A percentile compares a stretch with the other conserved stretches of the same genome.
These are phyloP conservation scores for Mythimna impura DNA, from an alignment of 2,888 invertebrate genomes.

Conservation along the genomic window DNA sequence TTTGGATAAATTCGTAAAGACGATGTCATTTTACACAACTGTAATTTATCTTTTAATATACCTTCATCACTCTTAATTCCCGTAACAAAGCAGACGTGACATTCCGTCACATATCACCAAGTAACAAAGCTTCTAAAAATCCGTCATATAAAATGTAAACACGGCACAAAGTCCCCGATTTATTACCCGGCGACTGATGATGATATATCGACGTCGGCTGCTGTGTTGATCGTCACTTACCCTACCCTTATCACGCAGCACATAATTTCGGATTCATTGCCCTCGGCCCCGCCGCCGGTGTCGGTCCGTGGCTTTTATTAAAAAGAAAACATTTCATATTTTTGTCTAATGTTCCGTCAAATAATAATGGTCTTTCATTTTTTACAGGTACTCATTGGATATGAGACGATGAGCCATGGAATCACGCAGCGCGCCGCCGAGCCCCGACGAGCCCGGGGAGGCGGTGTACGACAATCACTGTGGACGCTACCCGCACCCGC, in stretches of 20 bases:
- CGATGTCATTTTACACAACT: neutral
- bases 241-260: slow-evolving; percentile 88
- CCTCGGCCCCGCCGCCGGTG: slow-evolving; percentile 76
- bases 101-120: slow-evolving; percentile 48
- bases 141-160: slow-evolving; percentile 80
- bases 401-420: slow-evolving; percentile 90
- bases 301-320: slow-evolving; percentile 76
- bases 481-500: slow-evolving; percentile 92
- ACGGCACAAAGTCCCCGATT: slow-evolving; percentile 83
- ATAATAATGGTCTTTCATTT: slow-evolving; percentile 63
- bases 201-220: slow-evolving; percentile 89
- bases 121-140: slow-evolving; percentile 69
- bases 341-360: slow-evolving; percentile 56
- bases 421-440: slow-evolving; percentile 90
- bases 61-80: slow-evolving; percentile 39
- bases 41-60: slow-evolving; percentile 21
- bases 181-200: slow-evolving; percentile 88
- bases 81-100: slow-evolving; percentile 45
- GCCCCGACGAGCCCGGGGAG: slow-evolving; percentile 90
- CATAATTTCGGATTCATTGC: slow-evolving; percentile 89
- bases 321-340: slow-evolving; percentile 73
- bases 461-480: slow-evolving; percentile 94
- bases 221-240: slow-evolving; percentile 89
- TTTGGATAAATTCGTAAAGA: neutral
- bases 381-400: slow-evolving; percentile 83